A percentile compares a stretch with the other conserved stretches of the same genome.
These are phyloP conservation scores for Aphodius sticticus DNA, from an alignment of 2,888 invertebrate species.

Conservation along the genomic window DNA sequence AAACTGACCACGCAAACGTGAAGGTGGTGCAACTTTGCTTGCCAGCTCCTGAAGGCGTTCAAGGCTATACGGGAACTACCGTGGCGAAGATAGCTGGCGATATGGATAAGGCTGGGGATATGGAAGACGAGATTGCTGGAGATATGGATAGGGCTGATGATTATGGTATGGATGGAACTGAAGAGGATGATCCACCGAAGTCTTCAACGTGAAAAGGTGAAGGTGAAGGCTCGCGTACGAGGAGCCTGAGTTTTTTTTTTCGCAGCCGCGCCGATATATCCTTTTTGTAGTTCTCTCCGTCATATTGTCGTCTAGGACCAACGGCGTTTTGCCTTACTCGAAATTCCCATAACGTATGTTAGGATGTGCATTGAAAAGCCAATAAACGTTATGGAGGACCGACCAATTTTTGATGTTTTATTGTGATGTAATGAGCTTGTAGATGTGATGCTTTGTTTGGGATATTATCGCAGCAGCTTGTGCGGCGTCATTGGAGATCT, in stretches of 20 bases:
- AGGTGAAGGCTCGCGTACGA: no score
- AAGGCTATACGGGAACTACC: not conserved
- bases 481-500: no score
- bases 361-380: not conserved
- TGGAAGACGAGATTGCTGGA: not conserved
- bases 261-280: not conserved
- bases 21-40: not conserved
- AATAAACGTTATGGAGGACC: constrained; percentile 4
- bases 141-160: not conserved
- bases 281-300: not conserved
- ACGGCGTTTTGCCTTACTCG: not conserved
- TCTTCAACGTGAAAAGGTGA: not conserved
- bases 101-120: not conserved
- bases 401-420: not conserved
- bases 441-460: no score
- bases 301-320: not conserved
- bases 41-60: not conserved
- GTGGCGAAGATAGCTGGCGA: not conserved
- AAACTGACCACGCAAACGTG: not conserved
- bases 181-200: not conserved
- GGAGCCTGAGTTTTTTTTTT: no score
- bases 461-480: no score
- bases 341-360: not conserved
- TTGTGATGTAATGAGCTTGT: no score
- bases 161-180: not conserved